Conservation (phyloP, 1,140 invertebrate species). For the Elymnias hypermnestra region DNA sequence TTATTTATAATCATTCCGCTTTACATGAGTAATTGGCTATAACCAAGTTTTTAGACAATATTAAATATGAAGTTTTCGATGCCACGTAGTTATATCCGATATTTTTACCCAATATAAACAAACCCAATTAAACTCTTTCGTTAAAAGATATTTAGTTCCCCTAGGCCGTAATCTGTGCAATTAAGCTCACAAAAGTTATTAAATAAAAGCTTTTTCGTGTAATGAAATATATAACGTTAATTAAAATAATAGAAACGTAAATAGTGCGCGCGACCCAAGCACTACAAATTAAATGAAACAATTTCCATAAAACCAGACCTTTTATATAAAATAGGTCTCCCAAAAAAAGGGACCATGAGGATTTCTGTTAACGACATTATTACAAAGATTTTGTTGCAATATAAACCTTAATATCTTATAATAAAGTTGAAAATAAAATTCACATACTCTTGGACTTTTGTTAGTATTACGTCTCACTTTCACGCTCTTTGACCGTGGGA, state of each 20-base stretch:
- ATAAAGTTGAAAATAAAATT: background rate
- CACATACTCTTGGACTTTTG: background rate
- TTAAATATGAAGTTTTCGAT: too few species aligned
- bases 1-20: too few species aligned
- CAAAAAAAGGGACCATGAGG: slow-evolving; percentile 9
- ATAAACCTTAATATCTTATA: background rate
- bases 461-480: slow-evolving; percentile 11
- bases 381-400: background rate
- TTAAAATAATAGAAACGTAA: background rate
- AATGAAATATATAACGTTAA: background rate
- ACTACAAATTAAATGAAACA: background rate
- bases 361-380: slow-evolving; percentile 13
- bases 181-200: background rate
- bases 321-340: slow-evolving; percentile 6
- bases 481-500: slow-evolving; percentile 14
- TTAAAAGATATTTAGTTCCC: too few species aligned
- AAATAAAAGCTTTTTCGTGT: background rate
- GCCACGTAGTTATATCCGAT: too few species aligned
- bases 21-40: too few species aligned
- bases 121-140: too few species aligned
- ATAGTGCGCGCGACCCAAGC: background rate
- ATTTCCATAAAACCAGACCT: background rate
- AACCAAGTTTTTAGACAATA: too few species aligned
- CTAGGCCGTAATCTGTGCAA: too few species aligned
- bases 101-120: too few species aligned